phyloP scores from a whole-genome alignment of 37 sponge, comb jelly and placozoan species.

The Halisarca cf. caerulea region DNA sequence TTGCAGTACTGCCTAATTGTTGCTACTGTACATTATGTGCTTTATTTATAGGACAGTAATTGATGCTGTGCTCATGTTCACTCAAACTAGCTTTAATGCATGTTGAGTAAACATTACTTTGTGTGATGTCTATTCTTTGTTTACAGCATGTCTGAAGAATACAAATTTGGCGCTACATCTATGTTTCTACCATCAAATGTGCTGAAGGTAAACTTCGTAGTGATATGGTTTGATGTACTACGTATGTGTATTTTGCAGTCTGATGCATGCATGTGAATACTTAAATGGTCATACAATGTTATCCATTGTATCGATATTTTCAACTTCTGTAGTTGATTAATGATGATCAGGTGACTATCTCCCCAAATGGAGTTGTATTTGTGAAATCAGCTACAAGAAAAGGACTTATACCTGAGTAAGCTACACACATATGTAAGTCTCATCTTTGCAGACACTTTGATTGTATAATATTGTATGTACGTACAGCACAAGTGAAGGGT shows the following conservation, averaged over 20 bases:
- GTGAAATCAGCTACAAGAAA: conserved; percentile 75
- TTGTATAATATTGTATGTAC: background rate
- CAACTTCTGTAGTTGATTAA: background rate
- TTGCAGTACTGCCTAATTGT: too few relatives aligned
- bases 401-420: conserved; percentile 87
- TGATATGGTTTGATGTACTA: too few relatives aligned
- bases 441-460: background rate
- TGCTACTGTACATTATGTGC: too few relatives aligned
- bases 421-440: background rate
- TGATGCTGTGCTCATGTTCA: too few relatives aligned
- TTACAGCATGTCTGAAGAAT: conserved; percentile 56
- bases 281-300: background rate
- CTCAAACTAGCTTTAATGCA: too few relatives aligned
- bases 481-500: background rate
- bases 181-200: conserved; percentile 44
- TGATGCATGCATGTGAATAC: too few relatives aligned
- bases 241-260: too few relatives aligned
- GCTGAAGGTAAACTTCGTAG: conserved; percentile 63
- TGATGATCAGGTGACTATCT: conserved; percentile 73
- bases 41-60: too few relatives aligned
- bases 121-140: too few relatives aligned
- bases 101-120: too few relatives aligned
- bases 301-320: background rate
- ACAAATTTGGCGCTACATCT: conserved; percentile 75
- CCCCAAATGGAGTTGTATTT: conserved; percentile 94